Base-by-base conservation (phyloP, 2,797 vertebrate genomes). In the Pangasius djambal region DNA sequence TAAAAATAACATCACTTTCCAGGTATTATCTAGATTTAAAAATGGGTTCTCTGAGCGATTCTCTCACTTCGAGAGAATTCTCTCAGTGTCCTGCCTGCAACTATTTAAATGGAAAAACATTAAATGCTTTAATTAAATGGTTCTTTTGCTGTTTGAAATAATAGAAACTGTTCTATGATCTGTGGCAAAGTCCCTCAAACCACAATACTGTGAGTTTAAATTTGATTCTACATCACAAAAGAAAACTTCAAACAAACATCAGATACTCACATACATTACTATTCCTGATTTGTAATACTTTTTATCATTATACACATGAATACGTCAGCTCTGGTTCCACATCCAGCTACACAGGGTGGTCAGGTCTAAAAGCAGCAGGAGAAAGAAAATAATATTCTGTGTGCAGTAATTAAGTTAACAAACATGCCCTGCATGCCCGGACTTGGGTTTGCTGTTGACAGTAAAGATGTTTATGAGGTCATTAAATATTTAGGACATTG, bases 381-480 rank as follows among this genome's bases (percentile, higher is more conserved):
- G 34, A 86, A 85, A 79, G 83, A 79, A 69, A 89, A 72, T 61
- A 70, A 79, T 86, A 70, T 84, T 89, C 70, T 83, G 83, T 85
- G 82, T 77, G 89, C 79, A 87, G 87, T 90, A 89, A 90, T 90
- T 88, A 90, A 88, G 70, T 86, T 87, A 89, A 90, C 87, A 79
- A 86, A 89, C 59, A 74, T 83, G 52, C 31, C 86, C 72, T 86
- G 37, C 77, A 89, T 90, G n/a, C 37, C 85, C 12, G 15, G 44
- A 87, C 82, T 83, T 69, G 31, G 77, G 77, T 75, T 89, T 86
- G 83, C 34, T 90, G 87, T 31, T 83, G 89, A 88, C 84, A 85
- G 86, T 90, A 91, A 92, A 92, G 86, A 86, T 63, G n/a, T 91
- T 92, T 90, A 91, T 88, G 61, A 91, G 89, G 65, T 92, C 89